These are phyloP conservation scores for Piliocolobus tephrosceles DNA, from an alignment of 2,113 vertebrate genomes.

Conservation along the genomic window DNA sequence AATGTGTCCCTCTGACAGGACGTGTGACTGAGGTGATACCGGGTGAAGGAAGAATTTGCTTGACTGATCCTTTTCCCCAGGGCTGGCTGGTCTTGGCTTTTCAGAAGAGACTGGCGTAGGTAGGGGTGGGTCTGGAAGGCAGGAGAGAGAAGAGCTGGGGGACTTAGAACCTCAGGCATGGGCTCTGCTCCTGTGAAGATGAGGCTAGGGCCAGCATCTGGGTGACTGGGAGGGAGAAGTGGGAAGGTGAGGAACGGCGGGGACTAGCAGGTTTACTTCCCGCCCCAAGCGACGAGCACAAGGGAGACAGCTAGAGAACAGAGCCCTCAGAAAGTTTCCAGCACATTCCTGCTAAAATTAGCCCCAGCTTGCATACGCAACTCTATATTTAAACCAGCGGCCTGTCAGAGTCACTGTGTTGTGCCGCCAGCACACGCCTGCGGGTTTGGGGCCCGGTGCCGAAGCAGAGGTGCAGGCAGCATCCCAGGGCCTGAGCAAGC, in stretches of 20 bases:
- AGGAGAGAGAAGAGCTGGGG: neutral
- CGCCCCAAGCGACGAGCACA: constrained; percentile 22
- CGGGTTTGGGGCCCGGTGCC: constrained; percentile 7
- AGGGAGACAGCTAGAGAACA: constrained; percentile 74
- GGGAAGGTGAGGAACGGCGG: neutral
- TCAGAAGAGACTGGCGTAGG: neutral
- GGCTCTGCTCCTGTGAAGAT: neutral
- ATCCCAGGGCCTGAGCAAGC: neutral
- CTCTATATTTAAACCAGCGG: constrained; percentile 80
- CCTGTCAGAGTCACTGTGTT: constrained; percentile 68
- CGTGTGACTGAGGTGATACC: accelerated
- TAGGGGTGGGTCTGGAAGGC: neutral
- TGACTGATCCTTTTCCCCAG: neutral
- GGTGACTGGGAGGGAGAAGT: neutral
- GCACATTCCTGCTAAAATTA: constrained; percentile 81
- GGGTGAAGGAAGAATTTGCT: neutral
- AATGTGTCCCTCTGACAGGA: neutral
- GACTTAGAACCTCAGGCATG: neutral
- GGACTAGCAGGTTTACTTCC: constrained; percentile 38
- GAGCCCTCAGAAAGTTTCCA: constrained; percentile 78
- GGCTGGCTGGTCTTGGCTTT: neutral
- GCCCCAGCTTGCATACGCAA: constrained; percentile 59
- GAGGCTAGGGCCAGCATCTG: neutral
- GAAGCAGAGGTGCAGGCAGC: neutral
- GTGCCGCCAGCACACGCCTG: neutral